These are phyloP conservation scores for Drosophila tropicalis DNA, from an alignment of 1,140 invertebrate species.

Conservation along the genomic window DNA sequence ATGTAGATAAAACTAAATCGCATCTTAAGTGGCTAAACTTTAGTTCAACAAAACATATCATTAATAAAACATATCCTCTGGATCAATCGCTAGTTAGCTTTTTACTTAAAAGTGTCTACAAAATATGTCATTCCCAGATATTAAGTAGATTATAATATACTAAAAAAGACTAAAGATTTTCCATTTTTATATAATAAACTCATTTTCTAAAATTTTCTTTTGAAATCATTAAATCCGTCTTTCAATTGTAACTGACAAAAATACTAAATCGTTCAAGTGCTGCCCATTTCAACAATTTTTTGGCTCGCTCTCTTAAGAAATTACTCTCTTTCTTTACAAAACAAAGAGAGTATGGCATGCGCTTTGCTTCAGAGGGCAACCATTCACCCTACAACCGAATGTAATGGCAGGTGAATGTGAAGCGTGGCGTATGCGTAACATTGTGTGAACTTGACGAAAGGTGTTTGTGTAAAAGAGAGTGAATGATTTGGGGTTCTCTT, in stretches of 20 bases:
- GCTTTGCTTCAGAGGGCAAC: background rate
- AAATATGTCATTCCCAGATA: too few relatives aligned
- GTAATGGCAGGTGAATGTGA: conserved; percentile 40
- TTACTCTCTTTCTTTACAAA: background rate
- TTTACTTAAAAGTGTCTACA: too few relatives aligned
- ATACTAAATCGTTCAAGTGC: conserved; percentile 16
- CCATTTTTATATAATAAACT: background rate
- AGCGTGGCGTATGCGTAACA: conserved; percentile 39
- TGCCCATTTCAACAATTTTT: conserved; percentile 10
- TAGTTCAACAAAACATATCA: too few relatives aligned
- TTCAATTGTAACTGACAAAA: conserved; percentile 8
- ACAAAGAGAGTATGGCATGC: conserved; percentile 15
- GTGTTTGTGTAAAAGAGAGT: conserved; percentile 21
- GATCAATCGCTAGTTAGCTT: too few relatives aligned
- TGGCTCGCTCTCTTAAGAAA: background rate
- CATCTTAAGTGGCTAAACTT: too few relatives aligned
- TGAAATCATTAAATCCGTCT: background rate
- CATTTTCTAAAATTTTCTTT: background rate
- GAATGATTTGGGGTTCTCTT: background rate
- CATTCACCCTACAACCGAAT: background rate
- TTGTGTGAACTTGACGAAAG: conserved; percentile 56
- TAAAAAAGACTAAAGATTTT: too few relatives aligned
- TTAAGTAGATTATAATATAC: too few relatives aligned
- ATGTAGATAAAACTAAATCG: too few relatives aligned
- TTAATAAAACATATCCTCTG: too few relatives aligned